Base-by-base conservation (phyloP, 2,888 invertebrate genomes). In the Diarsia rubi region DNA sequence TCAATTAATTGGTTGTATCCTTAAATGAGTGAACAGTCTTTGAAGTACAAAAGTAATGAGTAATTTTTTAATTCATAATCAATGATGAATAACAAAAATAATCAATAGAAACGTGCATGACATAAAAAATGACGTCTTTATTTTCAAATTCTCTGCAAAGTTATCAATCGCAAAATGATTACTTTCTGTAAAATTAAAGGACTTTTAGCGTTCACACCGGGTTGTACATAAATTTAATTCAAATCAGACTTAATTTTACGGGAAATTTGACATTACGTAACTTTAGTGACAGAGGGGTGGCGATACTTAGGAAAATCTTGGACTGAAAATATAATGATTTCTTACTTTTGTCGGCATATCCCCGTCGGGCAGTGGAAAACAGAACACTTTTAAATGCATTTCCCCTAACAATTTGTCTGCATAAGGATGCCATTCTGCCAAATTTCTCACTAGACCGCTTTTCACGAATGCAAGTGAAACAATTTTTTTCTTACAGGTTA, bases 351-450 rank as follows among this genome's bases (percentile, higher is more conserved):
- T 97, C 96, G 85, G 96, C 94, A 90, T 95, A 97, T 91, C 98
- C 97, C 90, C 97, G 96, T 86, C 97, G 97, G 89, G 97, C 97
- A 88, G 97, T 97, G 88, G 97, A 96, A 91, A 97, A 96, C 87
- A 97, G 92, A 86, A 97, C 97, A 96, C 97, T 97, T 94, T 97
- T 97, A 92, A 97, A 97, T 89, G 97, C 97, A 92, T 97, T 96
- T 96, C 97, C 97, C 81, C 97, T 95, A 90, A 97, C 95, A 94
- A 98, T 97, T 97, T 97, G 97, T 95, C 98, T 97, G 96, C 98
- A 98, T 93, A 98, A 95, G 88, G 98, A 98, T 95, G 98, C 98
- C 98, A 98, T 98, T 89, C 97, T 97, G 97, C 89, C 89, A 87
- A 90, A 89, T 82, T 93, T 92, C 83, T 88, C 93, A 95, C 94